Base-by-base conservation (phyloP, 2,113 vertebrate species). In the Ochotona princeps region DNA sequence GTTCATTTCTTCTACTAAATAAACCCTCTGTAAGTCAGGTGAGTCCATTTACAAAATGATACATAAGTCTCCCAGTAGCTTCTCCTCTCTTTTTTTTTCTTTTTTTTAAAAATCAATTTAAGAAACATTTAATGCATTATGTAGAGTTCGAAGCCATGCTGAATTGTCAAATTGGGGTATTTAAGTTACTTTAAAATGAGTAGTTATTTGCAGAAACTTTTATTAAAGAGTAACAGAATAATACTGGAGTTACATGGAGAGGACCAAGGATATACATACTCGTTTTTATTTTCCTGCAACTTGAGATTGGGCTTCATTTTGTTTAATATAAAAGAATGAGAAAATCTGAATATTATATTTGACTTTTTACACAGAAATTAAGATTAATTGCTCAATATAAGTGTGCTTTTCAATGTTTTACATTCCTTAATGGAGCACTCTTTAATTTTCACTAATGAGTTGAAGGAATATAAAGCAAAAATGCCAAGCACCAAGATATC, bases 181-280 rank as follows among this genome's bases (percentile, higher is more conserved):
- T 81, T 90, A 88, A 94, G 70, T 90, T 80, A 72, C 63, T 95
- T 82, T 82, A 74, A 89, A 93, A 84, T 88, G 73, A 79, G 17
- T 28, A 47, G 65, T 83, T 93, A 90, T 93, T 93, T 76, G 79
- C 44, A 74, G 57, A 54, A 72, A 28, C 49, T 82, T 94, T 95
- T 80, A 75, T 87, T 44, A 74, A 89, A 73, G 6, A 30, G 35
- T 73, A 26, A 65, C 78, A 82, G 6, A 30, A 44, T 73, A 26
- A 70, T 81, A 75, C 66, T 35, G 28, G 54, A 93, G n/a, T 80
- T 76, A 80, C 12, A 65, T n/a, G 26, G 66, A 83, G 60, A 83
- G 93, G 94, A 61, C 51, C 93, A 70, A 87, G 57, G 13, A 26
- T 63, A 35, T 90, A 47, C 66, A 61, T 80, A 11, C 5, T 87